phyloP scores from a whole-genome alignment of 2,797 vertebrate genomes.

The Luscinia luscinia region DNA sequence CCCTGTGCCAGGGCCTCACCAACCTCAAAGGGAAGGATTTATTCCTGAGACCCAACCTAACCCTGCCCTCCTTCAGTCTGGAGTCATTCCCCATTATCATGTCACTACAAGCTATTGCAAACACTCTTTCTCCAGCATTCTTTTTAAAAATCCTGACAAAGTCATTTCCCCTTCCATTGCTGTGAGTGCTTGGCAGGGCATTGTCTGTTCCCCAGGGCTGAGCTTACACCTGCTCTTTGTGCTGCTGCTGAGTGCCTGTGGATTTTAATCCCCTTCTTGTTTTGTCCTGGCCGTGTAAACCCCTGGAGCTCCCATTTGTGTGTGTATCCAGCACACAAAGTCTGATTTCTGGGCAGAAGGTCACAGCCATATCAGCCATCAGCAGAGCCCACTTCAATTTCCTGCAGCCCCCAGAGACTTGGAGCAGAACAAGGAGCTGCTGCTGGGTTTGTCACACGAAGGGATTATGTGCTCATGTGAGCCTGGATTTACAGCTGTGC shows the following conservation, averaged over 20 bases:
- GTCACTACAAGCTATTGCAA: neutral
- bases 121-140: neutral
- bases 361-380: slow-evolving; percentile 61
- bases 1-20: neutral
- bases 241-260: neutral
- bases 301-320: neutral
- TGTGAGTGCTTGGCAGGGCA: neutral
- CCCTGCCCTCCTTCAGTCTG: neutral
- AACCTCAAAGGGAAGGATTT: accelerated
- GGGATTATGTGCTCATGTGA: slow-evolving; percentile 38
- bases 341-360: slow-evolving; percentile 36
- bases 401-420: slow-evolving; percentile 50
- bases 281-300: neutral
- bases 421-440: slow-evolving; percentile 51
- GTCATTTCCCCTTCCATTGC: neutral
- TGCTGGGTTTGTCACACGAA: slow-evolving; percentile 46
- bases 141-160: neutral
- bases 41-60: neutral
- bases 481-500: slow-evolving; percentile 49
- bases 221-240: neutral
- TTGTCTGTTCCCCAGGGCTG: neutral
- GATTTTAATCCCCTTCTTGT: slow-evolving; percentile 33
- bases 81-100: neutral
- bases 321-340: neutral
- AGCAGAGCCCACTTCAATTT: slow-evolving; percentile 63